Conservation (phyloP, 2,888 invertebrate species). For the Drosophila pseudotakahashii region DNA sequence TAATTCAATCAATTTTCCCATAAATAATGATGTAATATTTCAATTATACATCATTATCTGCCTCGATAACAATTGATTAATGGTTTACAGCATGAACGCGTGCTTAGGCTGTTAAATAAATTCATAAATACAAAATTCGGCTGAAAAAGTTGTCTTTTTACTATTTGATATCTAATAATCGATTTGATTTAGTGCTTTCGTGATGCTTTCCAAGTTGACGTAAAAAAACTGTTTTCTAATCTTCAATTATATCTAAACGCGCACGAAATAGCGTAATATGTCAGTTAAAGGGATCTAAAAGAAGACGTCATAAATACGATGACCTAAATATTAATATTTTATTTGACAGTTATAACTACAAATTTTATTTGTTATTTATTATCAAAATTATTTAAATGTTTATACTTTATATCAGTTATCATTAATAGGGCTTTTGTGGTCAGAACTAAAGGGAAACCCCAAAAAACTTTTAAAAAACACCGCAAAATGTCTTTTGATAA, state of each 20-base stretch:
- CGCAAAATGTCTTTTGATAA: too few species aligned
- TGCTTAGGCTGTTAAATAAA: too few species aligned
- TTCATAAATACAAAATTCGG: background rate
- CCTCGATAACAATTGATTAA: background rate
- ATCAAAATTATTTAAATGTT: too few species aligned
- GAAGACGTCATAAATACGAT: background rate
- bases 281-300: background rate
- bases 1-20: conserved; percentile 11
- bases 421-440: too few species aligned
- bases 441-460: too few species aligned
- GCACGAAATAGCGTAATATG: background rate
- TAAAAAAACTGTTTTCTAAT: background rate
- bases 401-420: too few species aligned
- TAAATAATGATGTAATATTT: conserved; percentile 1
- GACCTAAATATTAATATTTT: conserved; percentile 5
- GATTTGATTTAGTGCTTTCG: background rate
- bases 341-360: background rate
- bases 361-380: too few species aligned
- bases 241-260: background rate
- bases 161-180: background rate
- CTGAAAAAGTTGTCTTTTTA: background rate
- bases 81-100: background rate
- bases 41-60: background rate
- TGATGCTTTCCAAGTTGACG: background rate
- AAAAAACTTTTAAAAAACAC: too few species aligned